A percentile compares a stretch with the other conserved stretches of the same genome.
These are phyloP conservation scores for Aphelinus atriplicis DNA, from an alignment of 1,140 invertebrate species.

Conservation along the genomic window DNA sequence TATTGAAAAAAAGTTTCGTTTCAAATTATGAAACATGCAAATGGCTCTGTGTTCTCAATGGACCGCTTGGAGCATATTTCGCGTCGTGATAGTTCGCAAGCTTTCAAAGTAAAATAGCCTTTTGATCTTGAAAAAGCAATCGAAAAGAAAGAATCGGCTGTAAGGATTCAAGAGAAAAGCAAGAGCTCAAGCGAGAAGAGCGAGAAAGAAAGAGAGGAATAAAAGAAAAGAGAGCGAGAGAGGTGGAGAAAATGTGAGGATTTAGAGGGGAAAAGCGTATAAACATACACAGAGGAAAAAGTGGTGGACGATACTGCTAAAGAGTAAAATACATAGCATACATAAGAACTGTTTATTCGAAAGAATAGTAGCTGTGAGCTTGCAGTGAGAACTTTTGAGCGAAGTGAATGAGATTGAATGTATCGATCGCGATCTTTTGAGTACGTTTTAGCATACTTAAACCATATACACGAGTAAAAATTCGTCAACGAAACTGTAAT, in stretches of 20 bases:
- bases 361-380: not conserved
- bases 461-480: no score
- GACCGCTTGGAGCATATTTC: no score
- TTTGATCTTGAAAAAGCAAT: conserved; percentile 13
- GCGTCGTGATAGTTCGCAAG: no score
- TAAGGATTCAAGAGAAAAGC: conserved; percentile 3
- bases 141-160: conserved; percentile 14
- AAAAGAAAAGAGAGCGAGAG: conserved; percentile 21
- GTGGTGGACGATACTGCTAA: conserved; percentile 8
- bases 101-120: no score
- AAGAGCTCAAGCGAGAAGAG: conserved; percentile 7
- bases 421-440: no score
- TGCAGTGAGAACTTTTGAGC: conserved; percentile 13
- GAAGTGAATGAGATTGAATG: not conserved
- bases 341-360: conserved; percentile 37
- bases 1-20: no score
- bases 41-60: no score
- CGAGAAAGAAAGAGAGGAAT: conserved; percentile 4
- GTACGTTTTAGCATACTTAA: no score
- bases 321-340: conserved; percentile 38
- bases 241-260: not conserved
- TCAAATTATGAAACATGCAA: no score
- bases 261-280: not conserved
- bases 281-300: not conserved
- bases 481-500: no score